Evolutionary conservation across 2,113 vertebrate genomes (phyloP).

Genomic region (Callionymus lyra): DNA sequence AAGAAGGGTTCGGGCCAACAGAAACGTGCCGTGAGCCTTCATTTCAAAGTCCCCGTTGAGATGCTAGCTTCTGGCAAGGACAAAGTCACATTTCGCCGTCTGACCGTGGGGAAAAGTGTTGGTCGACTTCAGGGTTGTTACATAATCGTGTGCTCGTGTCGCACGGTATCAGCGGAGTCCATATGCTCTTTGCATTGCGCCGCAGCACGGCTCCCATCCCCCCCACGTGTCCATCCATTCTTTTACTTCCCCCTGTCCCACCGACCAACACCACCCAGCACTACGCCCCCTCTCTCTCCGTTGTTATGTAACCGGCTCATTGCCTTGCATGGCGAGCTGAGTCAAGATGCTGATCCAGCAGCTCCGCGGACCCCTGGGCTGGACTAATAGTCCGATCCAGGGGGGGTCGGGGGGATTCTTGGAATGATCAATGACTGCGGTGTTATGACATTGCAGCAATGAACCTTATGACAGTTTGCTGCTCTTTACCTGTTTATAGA

Average conservation of each 20-base stretch:
- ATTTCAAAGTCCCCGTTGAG: too few relatives aligned
- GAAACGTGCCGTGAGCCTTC: too few relatives aligned
- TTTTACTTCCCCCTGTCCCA: neutral
- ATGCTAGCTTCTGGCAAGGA: too few relatives aligned
- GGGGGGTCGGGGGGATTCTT: neutral
- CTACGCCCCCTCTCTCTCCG: neutral
- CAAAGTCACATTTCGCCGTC: neutral
- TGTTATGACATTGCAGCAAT: neutral
- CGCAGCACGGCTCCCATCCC: conserved; percentile 26
- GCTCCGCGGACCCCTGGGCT: conserved; percentile 11
- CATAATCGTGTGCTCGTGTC: conserved; percentile 14
- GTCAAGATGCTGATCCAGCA: conserved; percentile 36
- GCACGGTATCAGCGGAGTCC: conserved; percentile 6
- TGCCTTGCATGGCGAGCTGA: conserved; percentile 12
- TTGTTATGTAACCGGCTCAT: conserved; percentile 35
- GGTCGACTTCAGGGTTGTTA: conserved; percentile 8
- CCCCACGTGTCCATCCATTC: conserved; percentile 12
- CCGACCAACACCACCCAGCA: conserved; percentile 3
- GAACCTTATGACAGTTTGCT: too few relatives aligned
- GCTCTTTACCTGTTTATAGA: too few relatives aligned
- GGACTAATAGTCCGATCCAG: conserved; percentile 5
- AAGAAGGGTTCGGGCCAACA: too few relatives aligned
- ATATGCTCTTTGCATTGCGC: conserved; percentile 32
- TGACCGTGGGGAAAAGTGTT: neutral
- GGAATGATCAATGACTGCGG: conserved; percentile 11